These are phyloP conservation scores for Toxonevra muliebris DNA, from an alignment of 2,888 invertebrate genomes.

Conservation along the genomic window DNA sequence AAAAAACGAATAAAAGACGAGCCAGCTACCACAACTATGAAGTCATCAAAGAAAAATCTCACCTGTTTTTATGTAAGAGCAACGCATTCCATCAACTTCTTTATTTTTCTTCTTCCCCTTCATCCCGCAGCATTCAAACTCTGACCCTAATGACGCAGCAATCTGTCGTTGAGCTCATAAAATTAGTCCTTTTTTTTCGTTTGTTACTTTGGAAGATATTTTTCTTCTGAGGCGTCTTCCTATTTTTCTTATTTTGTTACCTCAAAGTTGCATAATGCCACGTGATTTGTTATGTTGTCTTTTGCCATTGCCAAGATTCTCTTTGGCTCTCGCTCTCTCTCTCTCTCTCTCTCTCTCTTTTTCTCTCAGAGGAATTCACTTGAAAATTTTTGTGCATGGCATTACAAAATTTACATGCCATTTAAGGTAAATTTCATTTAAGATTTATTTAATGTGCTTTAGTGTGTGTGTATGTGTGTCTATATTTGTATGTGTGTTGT, in stretches of 20 bases:
- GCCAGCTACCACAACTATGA: neutral
- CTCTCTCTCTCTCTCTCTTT: too few species aligned
- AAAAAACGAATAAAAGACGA: too few species aligned
- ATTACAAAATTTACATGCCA: slow-evolving; percentile 47
- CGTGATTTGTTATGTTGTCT: slow-evolving; percentile 50
- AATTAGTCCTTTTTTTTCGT: slow-evolving; percentile 43
- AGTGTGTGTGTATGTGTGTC: slow-evolving; percentile 11
- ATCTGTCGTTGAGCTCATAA: slow-evolving; percentile 52
- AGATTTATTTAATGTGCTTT: slow-evolving; percentile 50
- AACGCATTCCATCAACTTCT: too few species aligned
- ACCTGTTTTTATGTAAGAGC: too few species aligned
- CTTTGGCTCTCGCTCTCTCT: too few species aligned
- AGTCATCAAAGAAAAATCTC: neutral
- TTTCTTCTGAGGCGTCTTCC: too few species aligned
- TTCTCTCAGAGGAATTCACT: too few species aligned
- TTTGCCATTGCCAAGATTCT: slow-evolving; percentile 17
- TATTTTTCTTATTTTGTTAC: too few species aligned
- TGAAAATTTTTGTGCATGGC: neutral
- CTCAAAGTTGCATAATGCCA: slow-evolving; percentile 42
- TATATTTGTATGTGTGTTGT: neutral
- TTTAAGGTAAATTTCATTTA: slow-evolving; percentile 51
- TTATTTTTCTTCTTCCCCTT: slow-evolving; percentile 5
- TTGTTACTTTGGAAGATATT: neutral
- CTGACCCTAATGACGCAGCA: slow-evolving; percentile 48
- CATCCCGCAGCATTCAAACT: too few species aligned